Conservation (phyloP, 2,888 invertebrate genomes). For the Leucophora obtusa region DNA sequence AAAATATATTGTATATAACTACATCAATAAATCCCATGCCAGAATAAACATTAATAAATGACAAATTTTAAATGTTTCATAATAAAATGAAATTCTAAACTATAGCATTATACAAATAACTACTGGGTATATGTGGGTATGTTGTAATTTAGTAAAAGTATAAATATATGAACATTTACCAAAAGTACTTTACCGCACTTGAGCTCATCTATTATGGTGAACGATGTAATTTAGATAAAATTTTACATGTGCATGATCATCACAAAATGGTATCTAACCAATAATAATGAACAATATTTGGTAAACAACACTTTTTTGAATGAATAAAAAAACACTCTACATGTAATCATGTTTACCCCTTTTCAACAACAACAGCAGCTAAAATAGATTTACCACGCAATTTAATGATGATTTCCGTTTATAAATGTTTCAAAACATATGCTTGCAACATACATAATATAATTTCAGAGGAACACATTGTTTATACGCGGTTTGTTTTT, state of each 20-base stretch:
- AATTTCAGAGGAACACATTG: background rate
- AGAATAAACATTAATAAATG: slow-evolving; percentile 30
- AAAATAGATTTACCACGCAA: slow-evolving; percentile 63
- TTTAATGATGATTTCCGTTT: slow-evolving; percentile 64
- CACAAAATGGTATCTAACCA: slow-evolving; percentile 22
- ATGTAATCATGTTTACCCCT: slow-evolving; percentile 48
- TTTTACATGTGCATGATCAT: slow-evolving; percentile 59
- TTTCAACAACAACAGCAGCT: slow-evolving; percentile 55
- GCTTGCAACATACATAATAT: slow-evolving; percentile 45
- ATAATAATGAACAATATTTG: slow-evolving; percentile 36
- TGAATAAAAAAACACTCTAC: slow-evolving; percentile 10
- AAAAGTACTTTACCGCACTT: slow-evolving; percentile 59
- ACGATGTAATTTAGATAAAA: slow-evolving; percentile 63
- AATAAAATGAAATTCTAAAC: slow-evolving; percentile 45
- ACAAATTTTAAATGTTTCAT: slow-evolving; percentile 32
- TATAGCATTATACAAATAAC: slow-evolving; percentile 40
- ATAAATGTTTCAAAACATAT: slow-evolving; percentile 57
- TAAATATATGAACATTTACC: slow-evolving; percentile 25
- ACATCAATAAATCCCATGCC: background rate
- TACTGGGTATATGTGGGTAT: background rate
- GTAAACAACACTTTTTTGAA: background rate
- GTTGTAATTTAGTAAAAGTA: slow-evolving; percentile 1
- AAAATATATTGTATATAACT: too few species aligned
- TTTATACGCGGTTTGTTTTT: background rate
- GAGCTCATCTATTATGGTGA: slow-evolving; percentile 55